Evolutionary conservation across 2,888 invertebrate species (phyloP), one percentile per base, ranked within the genome.

Genomic region (Acleris cristana): DNA sequence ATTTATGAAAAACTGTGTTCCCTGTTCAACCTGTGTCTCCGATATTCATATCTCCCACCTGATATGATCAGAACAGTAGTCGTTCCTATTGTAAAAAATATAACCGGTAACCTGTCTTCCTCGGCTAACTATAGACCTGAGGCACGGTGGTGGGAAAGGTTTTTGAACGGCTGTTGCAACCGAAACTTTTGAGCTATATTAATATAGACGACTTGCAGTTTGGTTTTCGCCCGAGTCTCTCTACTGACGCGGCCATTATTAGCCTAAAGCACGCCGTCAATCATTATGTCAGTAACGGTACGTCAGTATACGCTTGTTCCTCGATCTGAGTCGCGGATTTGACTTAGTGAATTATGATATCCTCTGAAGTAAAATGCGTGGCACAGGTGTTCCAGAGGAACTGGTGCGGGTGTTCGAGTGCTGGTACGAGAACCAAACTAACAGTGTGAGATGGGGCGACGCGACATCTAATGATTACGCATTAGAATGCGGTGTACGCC

Each of bases 401-500:
- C 44, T 44, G 44, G 14, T 44, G 10, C 44, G 44, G 14, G 14
- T 44, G 3, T 44, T 44, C 44, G 44, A 44, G 44, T 14, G 10
- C n/a, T n/a, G n/a, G n/a, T n/a, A n/a, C n/a, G n/a, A n/a, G 14
- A 14, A 14, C 14, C 45, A 45, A 44, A 61, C n/a, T n/a, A n/a
- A n/a, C n/a, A n/a, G n/a, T n/a, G n/a, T n/a, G n/a, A n/a, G n/a
- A n/a, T n/a, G n/a, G n/a, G n/a, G n/a, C n/a, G n/a, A 61, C 61
- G 40, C 44, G 16, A 51, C 44, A 12, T 61, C 40, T 61, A 61
- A 44, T 52, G 12, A 40, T 18, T 59, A 59, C 23, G 49, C 16
- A 23, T 49, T 61, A 61, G 61, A 53, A n/a, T 61, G 61, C 40
- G 61, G 52, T 8, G 61, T 61, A 30, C 61, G 44, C 40, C 61